Conservation (phyloP, 2,888 invertebrate genomes). For the Lottia gigantea region DNA sequence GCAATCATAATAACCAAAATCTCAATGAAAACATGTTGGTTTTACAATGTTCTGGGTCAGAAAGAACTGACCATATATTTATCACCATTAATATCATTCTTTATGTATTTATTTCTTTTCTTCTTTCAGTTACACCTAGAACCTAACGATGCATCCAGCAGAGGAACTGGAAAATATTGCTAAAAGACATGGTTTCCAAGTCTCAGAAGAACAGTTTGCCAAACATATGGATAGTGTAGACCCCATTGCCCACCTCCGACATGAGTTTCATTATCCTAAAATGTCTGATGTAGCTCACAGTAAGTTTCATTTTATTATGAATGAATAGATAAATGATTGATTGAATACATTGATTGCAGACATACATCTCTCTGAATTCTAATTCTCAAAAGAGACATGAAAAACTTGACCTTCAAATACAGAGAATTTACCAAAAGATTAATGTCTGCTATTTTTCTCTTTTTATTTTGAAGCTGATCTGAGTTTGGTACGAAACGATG, state of each 20-base stretch:
- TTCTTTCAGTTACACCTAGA: neutral
- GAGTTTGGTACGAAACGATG: conserved; percentile 61
- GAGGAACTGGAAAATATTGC: conserved; percentile 40
- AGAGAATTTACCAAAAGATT: too few relatives aligned
- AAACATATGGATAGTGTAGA: conserved; percentile 66
- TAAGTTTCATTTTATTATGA: conserved; percentile 39
- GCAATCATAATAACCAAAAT: too few relatives aligned
- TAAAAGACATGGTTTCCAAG: conserved; percentile 33
- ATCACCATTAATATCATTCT: too few relatives aligned
- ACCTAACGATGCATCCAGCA: conserved; percentile 35
- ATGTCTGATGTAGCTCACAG: conserved; percentile 66
- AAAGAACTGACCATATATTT: too few relatives aligned
- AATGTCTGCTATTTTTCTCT: too few relatives aligned
- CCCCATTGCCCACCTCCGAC: conserved; percentile 59
- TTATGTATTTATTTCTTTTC: neutral
- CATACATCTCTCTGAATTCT: too few relatives aligned
- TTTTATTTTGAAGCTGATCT: conserved; percentile 57
- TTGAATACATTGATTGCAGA: too few relatives aligned
- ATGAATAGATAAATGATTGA: neutral
- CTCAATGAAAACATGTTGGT: too few relatives aligned
- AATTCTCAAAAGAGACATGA: too few relatives aligned
- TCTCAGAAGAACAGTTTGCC: conserved; percentile 62
- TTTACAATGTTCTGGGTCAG: too few relatives aligned
- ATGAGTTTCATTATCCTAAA: conserved; percentile 68
- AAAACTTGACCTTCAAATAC: too few relatives aligned